Base-by-base conservation (phyloP, 2,888 invertebrate genomes). In the Lacanobia wlatinum region DNA sequence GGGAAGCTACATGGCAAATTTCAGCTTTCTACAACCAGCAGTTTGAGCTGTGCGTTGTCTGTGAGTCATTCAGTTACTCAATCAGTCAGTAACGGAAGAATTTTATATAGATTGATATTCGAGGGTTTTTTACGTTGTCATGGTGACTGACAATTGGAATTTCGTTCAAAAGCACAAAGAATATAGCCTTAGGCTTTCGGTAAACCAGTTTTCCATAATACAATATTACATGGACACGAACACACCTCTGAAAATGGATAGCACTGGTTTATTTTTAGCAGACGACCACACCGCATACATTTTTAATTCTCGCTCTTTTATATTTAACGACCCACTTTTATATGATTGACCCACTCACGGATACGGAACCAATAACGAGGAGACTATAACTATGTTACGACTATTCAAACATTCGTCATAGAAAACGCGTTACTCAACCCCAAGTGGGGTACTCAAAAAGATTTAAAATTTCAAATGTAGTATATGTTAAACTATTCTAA, bases 401-500 rank as follows among this genome's bases (percentile, higher is more conserved):
- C 58, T 50, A 21, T 63, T 67, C 21, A 7, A 52, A 76, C 66
- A 70, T 63, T 59, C 34, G 59, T 82, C 65, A 34, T 66, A 73
- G 55, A 75, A 70, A 70, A 74, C 65, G 62, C 50, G 74, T 83
- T 55, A 76, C 66, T 40, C 43, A 52, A 50, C 76, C 67, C 40
- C 55, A 58, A 79, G 67, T 80, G 48, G 67, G 56, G 46, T 78
- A 68, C 82, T 81, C 68, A 68, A 76, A 79, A 84, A 79, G 73
- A 73, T 67, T 83, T 84, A 56, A 83, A 84, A 75, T 78, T 83
- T 83, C 61, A 70, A 80, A 76, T 76, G 70, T 68, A 71, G 70
- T 70, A 50, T 81, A 85, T 82, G 82, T 84, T 80, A 80, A 85
- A 84, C 82, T 80, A 83, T 83, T 82, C 69, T 78, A 78, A 78